A percentile compares a stretch with the other conserved stretches of the same genome.
Evolutionary conservation across 1,140 invertebrate genomes (phyloP).

Genomic region (Phymorhynchus buccinoides): DNA sequence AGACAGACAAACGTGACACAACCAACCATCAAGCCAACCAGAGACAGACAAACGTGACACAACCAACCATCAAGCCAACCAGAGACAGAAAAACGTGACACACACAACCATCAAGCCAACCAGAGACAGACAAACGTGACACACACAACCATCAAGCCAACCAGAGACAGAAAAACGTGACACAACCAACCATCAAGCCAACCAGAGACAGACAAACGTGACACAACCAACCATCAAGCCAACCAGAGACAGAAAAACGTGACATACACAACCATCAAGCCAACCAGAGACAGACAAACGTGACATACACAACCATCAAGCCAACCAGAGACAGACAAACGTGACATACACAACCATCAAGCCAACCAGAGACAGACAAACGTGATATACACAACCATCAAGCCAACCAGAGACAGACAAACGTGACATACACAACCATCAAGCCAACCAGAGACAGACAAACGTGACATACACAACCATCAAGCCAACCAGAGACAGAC

Average conservation of each 20-base stretch:
- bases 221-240: neutral
- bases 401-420: neutral
- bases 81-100: neutral
- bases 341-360: neutral
- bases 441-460: neutral
- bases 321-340: neutral
- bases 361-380: neutral
- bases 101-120: neutral
- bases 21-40: too few relatives aligned
- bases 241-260: neutral
- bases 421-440: neutral
- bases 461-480: neutral
- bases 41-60: neutral
- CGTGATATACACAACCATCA: neutral
- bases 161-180: neutral
- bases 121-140: constrained; percentile 1
- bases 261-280: neutral
- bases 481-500: neutral
- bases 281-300: too few relatives aligned
- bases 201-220: constrained; percentile 1
- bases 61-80: too few relatives aligned
- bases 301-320: neutral
- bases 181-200: neutral
- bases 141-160: neutral
- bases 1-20: neutral